Conservation (phyloP, 1,140 invertebrate species). For the Oncopodura yosiiana region DNA sequence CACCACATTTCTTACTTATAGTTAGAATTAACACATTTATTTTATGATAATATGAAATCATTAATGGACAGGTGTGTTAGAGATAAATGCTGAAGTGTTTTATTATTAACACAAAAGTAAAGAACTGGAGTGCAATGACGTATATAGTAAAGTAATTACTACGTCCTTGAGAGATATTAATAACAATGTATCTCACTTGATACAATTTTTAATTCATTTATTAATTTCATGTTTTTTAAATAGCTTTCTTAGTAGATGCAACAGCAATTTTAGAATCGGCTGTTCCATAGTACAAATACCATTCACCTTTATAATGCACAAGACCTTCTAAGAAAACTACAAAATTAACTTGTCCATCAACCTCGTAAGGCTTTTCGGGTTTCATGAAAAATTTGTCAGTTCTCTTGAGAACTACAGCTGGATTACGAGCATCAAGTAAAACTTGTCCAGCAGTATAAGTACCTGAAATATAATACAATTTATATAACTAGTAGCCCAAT, state of each 20-base stretch:
- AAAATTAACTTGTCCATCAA: slow-evolving; percentile 26
- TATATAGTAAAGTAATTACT: no score
- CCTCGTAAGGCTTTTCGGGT: slow-evolving; percentile 30
- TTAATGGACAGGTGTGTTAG: no score
- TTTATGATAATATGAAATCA: no score
- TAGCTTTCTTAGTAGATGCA: slow-evolving; percentile 10
- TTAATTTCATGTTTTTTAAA: not conserved
- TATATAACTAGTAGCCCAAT: no score
- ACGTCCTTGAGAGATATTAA: no score
- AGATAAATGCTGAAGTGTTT: no score
- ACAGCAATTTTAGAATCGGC: slow-evolving; percentile 33
- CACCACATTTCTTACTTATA: no score
- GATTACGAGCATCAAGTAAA: slow-evolving; percentile 4
- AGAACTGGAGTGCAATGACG: no score
- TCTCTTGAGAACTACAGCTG: not conserved
- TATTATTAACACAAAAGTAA: no score
- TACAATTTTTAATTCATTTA: not conserved
- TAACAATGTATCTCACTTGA: not conserved
- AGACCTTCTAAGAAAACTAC: slow-evolving; percentile 32
- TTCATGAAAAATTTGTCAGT: slow-evolving; percentile 24
- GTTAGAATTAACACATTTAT: no score
- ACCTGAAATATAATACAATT: no score
- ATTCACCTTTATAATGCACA: slow-evolving; percentile 15
- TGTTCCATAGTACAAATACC: slow-evolving; percentile 30
- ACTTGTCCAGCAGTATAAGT: slow-evolving; percentile 29